Evolutionary conservation across 2,113 vertebrate species (phyloP).

Genomic region (Halichoeres trimaculatus): DNA sequence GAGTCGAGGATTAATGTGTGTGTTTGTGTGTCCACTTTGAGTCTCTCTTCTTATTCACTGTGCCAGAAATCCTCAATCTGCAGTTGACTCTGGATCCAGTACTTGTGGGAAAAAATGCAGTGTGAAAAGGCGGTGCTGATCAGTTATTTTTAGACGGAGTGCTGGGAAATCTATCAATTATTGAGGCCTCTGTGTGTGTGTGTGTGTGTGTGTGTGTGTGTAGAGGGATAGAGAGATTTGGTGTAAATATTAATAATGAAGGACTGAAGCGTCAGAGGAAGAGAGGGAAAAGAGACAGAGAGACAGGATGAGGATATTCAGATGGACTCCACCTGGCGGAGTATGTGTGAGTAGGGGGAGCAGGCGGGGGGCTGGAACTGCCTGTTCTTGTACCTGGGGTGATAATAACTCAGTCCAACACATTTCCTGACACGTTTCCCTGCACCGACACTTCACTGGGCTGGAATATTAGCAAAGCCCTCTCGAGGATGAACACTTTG

Average conservation of each 20-base stretch:
- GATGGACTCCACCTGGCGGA: neutral
- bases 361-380: slow-evolving; percentile 17
- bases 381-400: slow-evolving; percentile 49
- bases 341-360: neutral
- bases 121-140: slow-evolving; percentile 51
- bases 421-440: slow-evolving; percentile 50
- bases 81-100: slow-evolving; percentile 2
- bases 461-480: slow-evolving; percentile 24
- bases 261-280: slow-evolving; percentile 57
- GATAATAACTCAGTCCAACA: slow-evolving; percentile 59
- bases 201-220: too few species aligned
- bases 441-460: slow-evolving; percentile 28
- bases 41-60: neutral
- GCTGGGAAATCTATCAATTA: slow-evolving; percentile 71
- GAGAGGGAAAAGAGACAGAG: slow-evolving; percentile 31
- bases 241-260: slow-evolving; percentile 77
- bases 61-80: neutral
- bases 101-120: slow-evolving; percentile 6
- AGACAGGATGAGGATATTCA: slow-evolving; percentile 9
- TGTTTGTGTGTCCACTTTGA: slow-evolving; percentile 1
- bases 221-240: slow-evolving; percentile 45
- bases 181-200: slow-evolving; percentile 38
- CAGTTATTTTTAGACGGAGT: slow-evolving; percentile 67
- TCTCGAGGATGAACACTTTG: slow-evolving; percentile 26
- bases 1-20: slow-evolving; percentile 44